Evolutionary conservation across 92 coral and sea anemone genomes (phyloP).

Genomic region (Bergia sp.): DNA sequence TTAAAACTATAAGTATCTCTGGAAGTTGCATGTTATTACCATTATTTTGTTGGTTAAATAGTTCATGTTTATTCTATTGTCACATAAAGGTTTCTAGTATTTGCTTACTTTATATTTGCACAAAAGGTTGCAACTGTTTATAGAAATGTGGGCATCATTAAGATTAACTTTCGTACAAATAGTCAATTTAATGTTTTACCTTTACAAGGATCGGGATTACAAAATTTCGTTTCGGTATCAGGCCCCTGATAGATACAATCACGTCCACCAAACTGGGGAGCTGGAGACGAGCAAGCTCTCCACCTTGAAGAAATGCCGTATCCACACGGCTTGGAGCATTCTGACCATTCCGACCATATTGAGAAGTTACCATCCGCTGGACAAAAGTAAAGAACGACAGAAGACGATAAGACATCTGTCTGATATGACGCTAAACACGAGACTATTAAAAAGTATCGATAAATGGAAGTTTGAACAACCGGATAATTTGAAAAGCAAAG

Average conservation of each 20-base stretch:
- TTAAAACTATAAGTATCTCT: too few species aligned
- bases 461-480: background rate
- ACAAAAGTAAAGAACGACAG: background rate
- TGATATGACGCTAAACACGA: background rate
- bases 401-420: too few species aligned
- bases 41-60: too few species aligned
- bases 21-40: too few species aligned
- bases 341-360: constrained; percentile 32
- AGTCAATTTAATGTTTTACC: background rate
- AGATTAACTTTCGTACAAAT: background rate
- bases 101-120: too few species aligned
- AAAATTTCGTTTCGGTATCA: constrained; percentile 42
- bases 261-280: constrained; percentile 46
- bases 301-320: constrained; percentile 38
- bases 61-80: background rate
- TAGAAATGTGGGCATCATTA: background rate
- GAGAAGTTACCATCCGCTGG: constrained; percentile 37
- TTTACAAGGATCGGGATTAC: constrained; percentile 34
- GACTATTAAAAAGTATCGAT: background rate
- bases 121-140: background rate
- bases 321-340: constrained; percentile 40
- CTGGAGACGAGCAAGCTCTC: constrained; percentile 37
- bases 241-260: constrained; percentile 35
- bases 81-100: background rate
- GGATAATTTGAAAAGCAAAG: background rate